Base-by-base conservation (phyloP, 2,113 vertebrate species). In the Electrona antarctica region DNA sequence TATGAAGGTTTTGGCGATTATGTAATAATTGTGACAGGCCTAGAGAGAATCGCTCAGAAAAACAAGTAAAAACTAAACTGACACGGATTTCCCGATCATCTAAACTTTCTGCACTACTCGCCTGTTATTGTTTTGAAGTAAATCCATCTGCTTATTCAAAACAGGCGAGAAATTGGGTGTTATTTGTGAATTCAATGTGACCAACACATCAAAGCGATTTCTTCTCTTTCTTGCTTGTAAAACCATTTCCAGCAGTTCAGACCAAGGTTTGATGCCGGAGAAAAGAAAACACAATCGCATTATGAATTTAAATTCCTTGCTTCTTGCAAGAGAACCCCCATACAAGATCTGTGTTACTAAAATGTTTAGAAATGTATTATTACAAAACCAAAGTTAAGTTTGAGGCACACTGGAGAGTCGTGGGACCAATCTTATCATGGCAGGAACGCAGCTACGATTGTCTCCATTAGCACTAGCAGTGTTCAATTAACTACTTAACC, bases 381-480 rank as follows among this genome's bases (percentile, higher is more conserved):
- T 21, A 21, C 21, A 21, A 21, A 21, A 21, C 21, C 1, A 21
- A 21, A 21, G 21, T 21, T 21, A 21, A 21, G 21, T 21, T 21
- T 21, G 21, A 21, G 21, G 21, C 21, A 21, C 21, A 21, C 21
- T 21, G 21, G 21, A 21, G 21, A 21, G 80, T 67, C 45, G 62
- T 1, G 56, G 61, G 77, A 66, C 60, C 50, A 55, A 50, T 57
- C 71, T 70, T 62, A 41, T 60, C 52, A 66, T 58, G 65, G 46
- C 64, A 10, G 58, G 62, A 12, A 58, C 75, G 3, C 66, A 72
- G 66, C 69, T 8, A 15, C 54, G 54, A 33, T 4, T 13, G 54
- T 49, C 56, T 70, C 69, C 49, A 79, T 83, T 81, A 77, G 78
- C 49, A 79, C 81, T 81, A 77, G 78, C 67, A 11, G 64, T 64